Percentiles rank a stretch among this genome's conserved stretches.
phyloP scores from a whole-genome alignment of 1,140 invertebrate species.

The Xylocopa sonorina region DNA sequence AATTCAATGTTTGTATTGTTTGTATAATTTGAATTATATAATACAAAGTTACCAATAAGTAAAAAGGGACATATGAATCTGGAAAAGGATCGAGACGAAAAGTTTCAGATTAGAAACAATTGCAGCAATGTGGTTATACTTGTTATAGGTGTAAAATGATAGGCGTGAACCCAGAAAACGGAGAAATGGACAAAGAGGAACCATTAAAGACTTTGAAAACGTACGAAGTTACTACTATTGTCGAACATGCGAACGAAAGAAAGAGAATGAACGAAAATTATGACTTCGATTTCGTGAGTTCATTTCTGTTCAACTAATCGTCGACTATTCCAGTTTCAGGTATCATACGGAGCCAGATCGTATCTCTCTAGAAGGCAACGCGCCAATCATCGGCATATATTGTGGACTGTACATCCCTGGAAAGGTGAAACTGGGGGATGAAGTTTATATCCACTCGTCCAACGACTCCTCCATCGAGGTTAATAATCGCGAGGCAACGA shows the following conservation, averaged over 20 bases:
- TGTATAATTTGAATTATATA: no score
- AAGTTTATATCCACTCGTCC: constrained; percentile 68
- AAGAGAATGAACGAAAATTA: neutral
- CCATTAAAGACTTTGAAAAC: constrained; percentile 69
- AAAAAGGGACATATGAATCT: no score
- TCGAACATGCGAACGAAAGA: no score
- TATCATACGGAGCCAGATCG: constrained; percentile 57
- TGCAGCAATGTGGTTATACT: neutral
- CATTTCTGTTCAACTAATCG: neutral
- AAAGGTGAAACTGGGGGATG: constrained; percentile 71
- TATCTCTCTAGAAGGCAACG: constrained; percentile 65
- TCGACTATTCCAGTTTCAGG: constrained; percentile 66
- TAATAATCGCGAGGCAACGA: neutral
- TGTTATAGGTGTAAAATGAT: constrained; percentile 70
- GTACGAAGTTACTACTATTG: constrained; percentile 35
- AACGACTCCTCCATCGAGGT: neutral
- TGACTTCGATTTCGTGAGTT: neutral
- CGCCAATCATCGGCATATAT: constrained; percentile 73
- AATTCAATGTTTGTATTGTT: no score
- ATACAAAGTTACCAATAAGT: no score
- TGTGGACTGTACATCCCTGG: constrained; percentile 73
- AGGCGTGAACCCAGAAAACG: constrained; percentile 69
- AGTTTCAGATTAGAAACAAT: neutral
- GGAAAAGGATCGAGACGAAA: no score
- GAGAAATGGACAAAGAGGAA: constrained; percentile 56